Conservation (phyloP, 2,113 vertebrate genomes). For the Lipophrys pholis region DNA sequence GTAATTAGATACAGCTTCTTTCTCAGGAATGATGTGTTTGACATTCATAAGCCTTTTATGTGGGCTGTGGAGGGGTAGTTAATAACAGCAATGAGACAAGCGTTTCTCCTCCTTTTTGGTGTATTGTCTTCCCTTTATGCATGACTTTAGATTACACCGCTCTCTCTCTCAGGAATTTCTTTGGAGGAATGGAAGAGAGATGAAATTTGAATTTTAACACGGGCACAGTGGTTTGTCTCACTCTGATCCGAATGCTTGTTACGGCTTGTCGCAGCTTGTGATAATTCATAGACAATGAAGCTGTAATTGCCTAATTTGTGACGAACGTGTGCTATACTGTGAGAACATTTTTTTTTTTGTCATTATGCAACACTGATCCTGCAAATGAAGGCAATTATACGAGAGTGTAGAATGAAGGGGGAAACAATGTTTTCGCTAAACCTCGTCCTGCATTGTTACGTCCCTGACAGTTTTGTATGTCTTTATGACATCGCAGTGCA, state of each 20-base stretch:
- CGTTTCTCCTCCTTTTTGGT: background rate
- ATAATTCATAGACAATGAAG: background rate
- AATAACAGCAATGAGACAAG: slow-evolving; percentile 1
- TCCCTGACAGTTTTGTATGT: slow-evolving; percentile 1
- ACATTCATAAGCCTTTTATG: slow-evolving; percentile 29
- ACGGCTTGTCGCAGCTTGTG: background rate
- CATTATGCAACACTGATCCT: background rate
- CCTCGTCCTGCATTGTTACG: slow-evolving; percentile 10
- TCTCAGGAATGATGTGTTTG: slow-evolving; percentile 4
- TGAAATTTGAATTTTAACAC: slow-evolving; percentile 7
- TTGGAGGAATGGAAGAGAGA: slow-evolving; percentile 12
- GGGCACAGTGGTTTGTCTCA: slow-evolving; percentile 1
- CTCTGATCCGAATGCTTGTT: slow-evolving; percentile 7
- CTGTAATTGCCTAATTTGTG: background rate
- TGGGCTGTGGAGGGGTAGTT: slow-evolving; percentile 1
- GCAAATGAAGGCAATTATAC: background rate
- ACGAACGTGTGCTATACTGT: background rate
- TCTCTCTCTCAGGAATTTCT: background rate
- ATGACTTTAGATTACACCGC: background rate
- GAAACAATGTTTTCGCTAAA: slow-evolving; percentile 3
- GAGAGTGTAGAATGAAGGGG: background rate
- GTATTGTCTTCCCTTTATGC: background rate
- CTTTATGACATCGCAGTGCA: slow-evolving; percentile 5
- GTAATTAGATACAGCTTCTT: slow-evolving; percentile 25
- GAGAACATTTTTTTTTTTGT: too few relatives aligned